Conservation (phyloP, 2,113 vertebrate genomes). For the Hassar affinis region DNA sequence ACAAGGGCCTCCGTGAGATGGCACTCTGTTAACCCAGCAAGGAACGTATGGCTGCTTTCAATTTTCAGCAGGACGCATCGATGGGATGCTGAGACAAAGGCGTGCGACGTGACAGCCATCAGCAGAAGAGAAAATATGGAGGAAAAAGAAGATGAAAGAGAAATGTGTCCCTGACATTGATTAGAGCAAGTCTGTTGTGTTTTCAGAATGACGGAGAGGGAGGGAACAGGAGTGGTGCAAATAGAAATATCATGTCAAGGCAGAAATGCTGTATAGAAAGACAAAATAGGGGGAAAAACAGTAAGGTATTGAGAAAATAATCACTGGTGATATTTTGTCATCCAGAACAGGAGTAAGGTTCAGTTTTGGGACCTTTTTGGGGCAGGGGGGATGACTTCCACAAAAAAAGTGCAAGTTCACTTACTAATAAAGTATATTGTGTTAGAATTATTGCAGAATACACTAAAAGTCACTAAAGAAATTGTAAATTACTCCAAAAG, state of each 20-base stretch:
- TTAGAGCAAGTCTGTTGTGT: background rate
- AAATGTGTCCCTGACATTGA: background rate
- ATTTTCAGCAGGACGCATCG: constrained; percentile 10
- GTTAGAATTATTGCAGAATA: too few relatives aligned
- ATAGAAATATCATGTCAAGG: background rate
- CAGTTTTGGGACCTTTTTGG: constrained; percentile 73
- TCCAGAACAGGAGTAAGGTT: constrained; percentile 64
- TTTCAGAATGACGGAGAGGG: background rate
- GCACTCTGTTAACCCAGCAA: constrained; percentile 4
- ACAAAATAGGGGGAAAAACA: constrained; percentile 20
- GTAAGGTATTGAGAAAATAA: constrained; percentile 57
- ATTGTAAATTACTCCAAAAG: too few relatives aligned
- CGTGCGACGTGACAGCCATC: background rate
- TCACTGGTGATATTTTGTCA: constrained; percentile 65
- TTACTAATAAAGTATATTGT: too few relatives aligned
- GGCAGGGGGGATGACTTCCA: constrained; percentile 67
- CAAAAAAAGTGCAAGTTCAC: too few relatives aligned
- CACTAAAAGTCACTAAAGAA: too few relatives aligned
- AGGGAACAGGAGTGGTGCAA: background rate
- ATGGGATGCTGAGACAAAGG: background rate
- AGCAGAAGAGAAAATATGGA: too few relatives aligned
- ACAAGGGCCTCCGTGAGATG: background rate
- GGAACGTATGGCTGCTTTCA: background rate
- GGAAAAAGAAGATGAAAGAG: background rate
- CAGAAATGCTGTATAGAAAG: background rate